Conservation (phyloP, 2,113 vertebrate genomes). For the Hyperoodon ampullatus region DNA sequence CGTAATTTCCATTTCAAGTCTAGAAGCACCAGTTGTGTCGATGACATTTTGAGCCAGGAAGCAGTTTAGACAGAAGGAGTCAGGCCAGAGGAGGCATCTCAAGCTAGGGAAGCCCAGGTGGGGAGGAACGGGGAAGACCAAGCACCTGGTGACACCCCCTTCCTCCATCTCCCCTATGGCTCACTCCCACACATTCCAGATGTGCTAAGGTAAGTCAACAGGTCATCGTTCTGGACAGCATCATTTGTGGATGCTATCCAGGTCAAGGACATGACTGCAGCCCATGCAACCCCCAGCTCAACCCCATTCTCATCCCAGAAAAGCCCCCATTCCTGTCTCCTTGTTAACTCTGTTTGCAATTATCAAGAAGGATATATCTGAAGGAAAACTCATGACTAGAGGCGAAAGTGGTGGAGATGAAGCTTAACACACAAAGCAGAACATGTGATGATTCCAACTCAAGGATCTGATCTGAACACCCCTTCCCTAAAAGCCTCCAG, state of each 20-base stretch:
- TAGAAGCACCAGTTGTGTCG: not conserved
- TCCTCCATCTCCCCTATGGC: no score
- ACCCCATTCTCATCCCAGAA: no score
- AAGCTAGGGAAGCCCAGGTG: no score
- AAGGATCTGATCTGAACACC: not conserved
- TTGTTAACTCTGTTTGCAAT: not conserved
- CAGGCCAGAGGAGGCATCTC: not conserved
- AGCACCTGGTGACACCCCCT: accelerated
- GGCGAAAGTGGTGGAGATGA: no score
- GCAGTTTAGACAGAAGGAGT: not conserved
- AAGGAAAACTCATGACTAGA: not conserved
- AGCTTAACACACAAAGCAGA: accelerated
- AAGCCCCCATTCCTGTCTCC: not conserved
- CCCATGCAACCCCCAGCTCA: not conserved
- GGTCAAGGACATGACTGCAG: accelerated
- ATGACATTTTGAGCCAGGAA: not conserved
- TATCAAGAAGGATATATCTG: not conserved
- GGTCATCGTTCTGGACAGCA: not conserved
- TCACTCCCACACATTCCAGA: not conserved
- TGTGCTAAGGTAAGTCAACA: not conserved
- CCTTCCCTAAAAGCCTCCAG: not conserved
- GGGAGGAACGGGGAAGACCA: no score
- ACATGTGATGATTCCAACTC: accelerated
- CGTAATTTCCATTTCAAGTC: not conserved
- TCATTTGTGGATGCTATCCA: no score